phyloP scores from a whole-genome alignment of 2,888 invertebrate species.

The Alsophila aescularia region DNA sequence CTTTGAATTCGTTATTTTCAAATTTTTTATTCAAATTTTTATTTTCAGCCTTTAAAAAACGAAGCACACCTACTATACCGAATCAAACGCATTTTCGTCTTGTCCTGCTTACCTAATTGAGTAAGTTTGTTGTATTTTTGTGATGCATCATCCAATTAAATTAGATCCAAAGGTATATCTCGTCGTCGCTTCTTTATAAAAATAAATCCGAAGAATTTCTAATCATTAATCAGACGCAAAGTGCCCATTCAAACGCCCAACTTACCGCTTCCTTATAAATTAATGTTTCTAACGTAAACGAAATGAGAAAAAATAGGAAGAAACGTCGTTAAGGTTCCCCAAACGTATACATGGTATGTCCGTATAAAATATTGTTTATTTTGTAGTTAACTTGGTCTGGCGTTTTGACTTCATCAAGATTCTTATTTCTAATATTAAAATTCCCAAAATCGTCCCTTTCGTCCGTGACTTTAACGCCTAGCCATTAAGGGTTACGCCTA shows the following conservation, averaged over 20 bases:
- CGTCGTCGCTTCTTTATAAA: conserved; percentile 47
- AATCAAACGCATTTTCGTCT: background rate
- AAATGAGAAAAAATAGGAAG: conserved; percentile 44
- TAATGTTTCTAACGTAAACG: conserved; percentile 59
- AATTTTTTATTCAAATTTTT: too few relatives aligned
- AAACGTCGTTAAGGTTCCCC: conserved; percentile 21
- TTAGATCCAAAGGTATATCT: conserved; percentile 43
- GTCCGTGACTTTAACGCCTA: conserved; percentile 61
- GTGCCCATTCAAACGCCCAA: conserved; percentile 52
- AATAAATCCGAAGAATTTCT: conserved; percentile 53
- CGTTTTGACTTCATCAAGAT: conserved; percentile 25
- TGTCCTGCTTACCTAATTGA: conserved; percentile 1
- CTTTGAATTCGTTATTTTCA: too few relatives aligned
- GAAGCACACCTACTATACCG: too few relatives aligned
- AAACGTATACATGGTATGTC: conserved; percentile 29
- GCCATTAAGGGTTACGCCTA: conserved; percentile 57
- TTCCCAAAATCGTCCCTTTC: conserved; percentile 42
- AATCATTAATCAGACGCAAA: conserved; percentile 68
- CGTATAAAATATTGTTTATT: conserved; percentile 18
- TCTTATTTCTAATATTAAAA: conserved; percentile 46
- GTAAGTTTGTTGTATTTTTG: conserved; percentile 41
- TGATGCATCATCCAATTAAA: conserved; percentile 68
- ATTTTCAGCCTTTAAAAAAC: too few relatives aligned
- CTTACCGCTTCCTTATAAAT: conserved; percentile 63
- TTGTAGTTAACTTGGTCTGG: conserved; percentile 31